Conservation (phyloP, 2,888 invertebrate species). For the Allacma fusca region DNA sequence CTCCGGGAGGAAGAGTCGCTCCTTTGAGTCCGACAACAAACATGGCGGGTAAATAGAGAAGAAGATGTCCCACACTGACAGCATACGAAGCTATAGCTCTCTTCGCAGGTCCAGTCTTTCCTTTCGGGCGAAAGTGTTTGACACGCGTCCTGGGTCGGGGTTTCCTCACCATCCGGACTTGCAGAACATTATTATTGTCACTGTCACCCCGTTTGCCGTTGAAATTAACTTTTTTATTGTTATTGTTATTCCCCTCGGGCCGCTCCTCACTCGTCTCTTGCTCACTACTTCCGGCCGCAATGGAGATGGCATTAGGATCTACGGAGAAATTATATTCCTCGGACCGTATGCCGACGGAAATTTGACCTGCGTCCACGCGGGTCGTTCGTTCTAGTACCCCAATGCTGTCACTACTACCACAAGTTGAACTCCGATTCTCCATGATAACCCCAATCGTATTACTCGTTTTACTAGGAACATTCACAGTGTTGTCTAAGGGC, state of each 20-base stretch:
- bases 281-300: neutral
- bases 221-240: conserved; percentile 28
- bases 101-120: conserved; percentile 51
- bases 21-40: conserved; percentile 60
- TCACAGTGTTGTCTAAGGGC: conserved; percentile 34
- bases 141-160: conserved; percentile 46
- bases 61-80: conserved; percentile 61
- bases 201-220: conserved; percentile 26
- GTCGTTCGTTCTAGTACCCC: conserved; percentile 17
- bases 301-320: conserved; percentile 38
- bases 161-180: conserved; percentile 38
- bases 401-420: conserved; percentile 41
- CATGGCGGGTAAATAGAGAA: conserved; percentile 62
- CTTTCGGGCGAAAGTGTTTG: conserved; percentile 50
- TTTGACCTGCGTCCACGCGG: conserved; percentile 14
- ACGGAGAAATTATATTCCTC: conserved; percentile 30
- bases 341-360: neutral
- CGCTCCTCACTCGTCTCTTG: neutral
- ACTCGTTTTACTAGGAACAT: neutral
- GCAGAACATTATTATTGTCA: conserved; percentile 44
- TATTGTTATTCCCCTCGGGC: conserved; percentile 36
- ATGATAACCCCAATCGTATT: conserved; percentile 32
- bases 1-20: conserved; percentile 49
- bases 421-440: conserved; percentile 40
- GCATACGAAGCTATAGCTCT: conserved; percentile 60